Evolutionary conservation across 2,888 invertebrate genomes (phyloP).

Genomic region (Himalopsyche tibetana): DNA sequence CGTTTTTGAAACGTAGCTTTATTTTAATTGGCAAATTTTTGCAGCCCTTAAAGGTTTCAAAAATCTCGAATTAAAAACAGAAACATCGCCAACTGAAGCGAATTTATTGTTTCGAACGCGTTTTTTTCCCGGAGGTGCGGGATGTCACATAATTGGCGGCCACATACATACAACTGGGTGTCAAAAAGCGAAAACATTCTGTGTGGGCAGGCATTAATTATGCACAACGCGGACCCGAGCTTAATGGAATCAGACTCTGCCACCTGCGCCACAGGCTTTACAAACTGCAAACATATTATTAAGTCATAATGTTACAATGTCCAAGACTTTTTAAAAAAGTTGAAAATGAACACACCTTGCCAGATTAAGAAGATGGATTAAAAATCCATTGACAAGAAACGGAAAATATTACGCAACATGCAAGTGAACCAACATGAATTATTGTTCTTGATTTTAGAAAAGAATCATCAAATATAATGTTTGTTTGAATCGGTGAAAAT

Average conservation of each 20-base stretch:
- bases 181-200: neutral
- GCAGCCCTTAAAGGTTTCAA: neutral
- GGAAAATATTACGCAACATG: too few species aligned
- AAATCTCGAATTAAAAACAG: conserved; percentile 4
- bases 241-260: conserved; percentile 5
- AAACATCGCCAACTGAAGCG: neutral
- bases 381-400: too few species aligned
- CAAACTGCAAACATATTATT: neutral
- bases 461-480: too few species aligned
- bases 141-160: conserved; percentile 2
- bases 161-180: conserved; percentile 3
- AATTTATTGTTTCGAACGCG: neutral
- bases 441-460: too few species aligned
- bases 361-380: too few species aligned
- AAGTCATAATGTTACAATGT: too few species aligned
- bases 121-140: neutral
- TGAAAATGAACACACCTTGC: too few species aligned
- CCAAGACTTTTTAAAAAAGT: too few species aligned
- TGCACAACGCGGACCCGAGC: conserved; percentile 22
- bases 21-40: neutral
- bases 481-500: too few species aligned
- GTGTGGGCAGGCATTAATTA: conserved; percentile 5
- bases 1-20: neutral
- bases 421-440: too few species aligned
- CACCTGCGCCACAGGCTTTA: neutral